Evolutionary conservation across 23 tunicate species (phyloP).

Genomic region (Diplosoma virens): DNA sequence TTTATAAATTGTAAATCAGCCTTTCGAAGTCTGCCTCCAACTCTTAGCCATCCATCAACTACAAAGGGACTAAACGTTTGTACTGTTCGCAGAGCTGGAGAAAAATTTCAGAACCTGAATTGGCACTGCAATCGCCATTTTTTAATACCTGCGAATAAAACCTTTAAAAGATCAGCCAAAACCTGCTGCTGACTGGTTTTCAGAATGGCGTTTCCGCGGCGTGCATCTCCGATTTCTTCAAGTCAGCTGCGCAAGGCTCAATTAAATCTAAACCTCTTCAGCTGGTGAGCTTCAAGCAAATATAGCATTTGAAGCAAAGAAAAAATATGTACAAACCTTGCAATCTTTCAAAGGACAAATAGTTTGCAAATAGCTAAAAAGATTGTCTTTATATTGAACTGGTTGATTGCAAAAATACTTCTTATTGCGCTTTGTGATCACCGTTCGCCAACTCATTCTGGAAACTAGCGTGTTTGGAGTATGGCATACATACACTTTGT

Average conservation of each 20-base stretch:
- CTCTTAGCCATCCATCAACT: neutral
- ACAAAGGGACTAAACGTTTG: neutral
- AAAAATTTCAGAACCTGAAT: neutral
- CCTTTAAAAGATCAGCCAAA: neutral
- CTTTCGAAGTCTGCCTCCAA: slow-evolving; percentile 4
- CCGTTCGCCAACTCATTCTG: neutral
- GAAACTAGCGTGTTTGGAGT: neutral
- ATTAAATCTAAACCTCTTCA: neutral
- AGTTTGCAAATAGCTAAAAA: neutral
- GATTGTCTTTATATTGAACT: neutral
- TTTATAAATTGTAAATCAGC: neutral
- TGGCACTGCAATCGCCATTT: neutral
- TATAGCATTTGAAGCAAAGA: neutral
- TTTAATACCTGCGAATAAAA: neutral
- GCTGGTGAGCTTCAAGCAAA: neutral
- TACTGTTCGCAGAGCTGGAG: neutral
- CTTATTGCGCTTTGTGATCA: neutral
- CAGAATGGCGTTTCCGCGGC: neutral
- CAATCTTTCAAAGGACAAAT: neutral
- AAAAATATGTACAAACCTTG: neutral
- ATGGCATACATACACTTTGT: neutral
- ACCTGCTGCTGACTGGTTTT: neutral
- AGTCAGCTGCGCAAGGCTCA: neutral
- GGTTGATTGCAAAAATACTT: neutral
- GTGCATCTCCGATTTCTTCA: neutral